Evolutionary conservation across 2,113 vertebrate genomes (phyloP), one percentile per base, ranked within the genome.

Genomic region (Muntiacus muntjak): DNA sequence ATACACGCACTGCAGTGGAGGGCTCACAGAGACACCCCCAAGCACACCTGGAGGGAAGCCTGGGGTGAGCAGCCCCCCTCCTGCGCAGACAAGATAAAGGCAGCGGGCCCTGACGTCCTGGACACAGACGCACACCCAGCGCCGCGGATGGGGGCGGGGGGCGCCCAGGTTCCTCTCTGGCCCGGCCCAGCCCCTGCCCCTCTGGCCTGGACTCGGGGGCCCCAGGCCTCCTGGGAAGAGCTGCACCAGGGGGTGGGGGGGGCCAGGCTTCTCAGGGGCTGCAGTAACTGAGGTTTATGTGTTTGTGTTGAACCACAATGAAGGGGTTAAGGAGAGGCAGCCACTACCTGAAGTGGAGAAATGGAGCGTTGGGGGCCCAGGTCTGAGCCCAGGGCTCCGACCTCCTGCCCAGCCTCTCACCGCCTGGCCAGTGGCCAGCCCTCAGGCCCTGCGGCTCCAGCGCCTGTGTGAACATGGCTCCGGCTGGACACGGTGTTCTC

Each of bases 141-240:
- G 11, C 11, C 50, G 25, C 21, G 19, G 50, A 1, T 0, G 36
- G 16, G 47, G 47, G 43, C 12, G 47, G 47, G 47, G 5, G 40
- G 11, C 25, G 7, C 19, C 6, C 8, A 15, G 2, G 21, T 43
- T 60, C 33, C 55, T 89, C 23, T 89, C 40, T 26, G 21, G 11
- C 43, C 25, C n/a, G 25, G 25, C 26, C 12, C 21, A 47, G 54
- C 13, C 8, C 3, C 2, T 6, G 2, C 16, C 52, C n/a, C 30
- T 52, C 21, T 85, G 52, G 43, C 28, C 47, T 64, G 28, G 43
- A 43, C 26, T 36, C 16, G 3, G 30, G 45, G 52, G 28, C 6
- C 76, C 7, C 15, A 90, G 26, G 33, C 12, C 25, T 67, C 52
- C 57, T 26, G 33, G 15, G 43, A 52, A 64, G 28, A 89, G 23